Base-by-base conservation (phyloP, 2,888 invertebrate genomes). In the Spilosoma lubricipeda region DNA sequence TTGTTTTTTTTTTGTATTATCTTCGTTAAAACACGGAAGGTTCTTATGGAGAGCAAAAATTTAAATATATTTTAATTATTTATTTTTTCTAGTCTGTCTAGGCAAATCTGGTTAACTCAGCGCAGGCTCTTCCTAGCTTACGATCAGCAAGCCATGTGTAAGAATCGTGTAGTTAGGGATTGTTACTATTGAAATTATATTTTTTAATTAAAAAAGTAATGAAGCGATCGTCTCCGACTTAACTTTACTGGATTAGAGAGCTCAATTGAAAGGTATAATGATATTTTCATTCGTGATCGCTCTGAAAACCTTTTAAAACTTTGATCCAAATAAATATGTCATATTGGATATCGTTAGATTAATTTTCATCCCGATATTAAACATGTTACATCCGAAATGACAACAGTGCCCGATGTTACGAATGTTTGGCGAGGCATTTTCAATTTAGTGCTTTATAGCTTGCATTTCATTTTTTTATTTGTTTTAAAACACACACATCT, bases 301-400 rank as follows among this genome's bases (percentile, higher is more conserved):
- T 86, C 86, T 87, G 86, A 80, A 85, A 82, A 80, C 42, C 66
- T 82, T 73, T 85, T 85, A 84, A 83, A 87, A 85, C 75, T 82
- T 85, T 85, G 84, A 88, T 88, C 85, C 81, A 84, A 88, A 86
- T 81, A 84, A 88, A 86, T 86, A 83, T 82, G 78, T 78, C 74
- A 79, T 79, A 77, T 80, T 75, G 74, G 73, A 67, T 68, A 67
- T 71, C 73, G 75, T 85, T 78, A 80, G 72, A 82, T 84, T 86
- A 85, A 87, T 88, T 85, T 85, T 86, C 85, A 82, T 83, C 76
- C 80, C 80, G 80, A 85, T 88, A 88, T 89, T 87, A 88, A 90
- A 88, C 81, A 83, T 82, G 87, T 86, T 83, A 81, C 84, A 70
- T 86, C 83, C 80, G 76, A 83, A 84, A 87, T 86, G 84, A 81